Percentiles rank a stretch among this genome's conserved stretches.
These are phyloP conservation scores for Stegastes partitus DNA, from an alignment of 2,113 vertebrate genomes.

Conservation along the genomic window DNA sequence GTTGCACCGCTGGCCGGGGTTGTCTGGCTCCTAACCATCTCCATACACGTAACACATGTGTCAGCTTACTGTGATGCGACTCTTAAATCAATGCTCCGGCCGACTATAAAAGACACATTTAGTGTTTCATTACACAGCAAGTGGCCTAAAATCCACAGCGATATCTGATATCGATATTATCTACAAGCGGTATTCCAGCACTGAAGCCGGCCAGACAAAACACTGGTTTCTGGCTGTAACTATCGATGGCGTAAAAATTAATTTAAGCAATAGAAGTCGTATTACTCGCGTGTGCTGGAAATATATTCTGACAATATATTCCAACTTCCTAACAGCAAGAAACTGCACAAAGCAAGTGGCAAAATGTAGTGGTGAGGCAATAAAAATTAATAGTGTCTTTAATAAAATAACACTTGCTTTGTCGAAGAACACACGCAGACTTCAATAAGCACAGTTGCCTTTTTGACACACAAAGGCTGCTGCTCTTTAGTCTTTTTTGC, in stretches of 20 bases:
- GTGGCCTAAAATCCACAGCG: not conserved
- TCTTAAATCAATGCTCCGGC: not conserved
- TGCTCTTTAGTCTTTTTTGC: constrained; percentile 61
- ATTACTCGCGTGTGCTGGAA: constrained; percentile 9
- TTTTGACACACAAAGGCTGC: constrained; percentile 55
- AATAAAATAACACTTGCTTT: constrained; percentile 28
- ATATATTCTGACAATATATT: not conserved
- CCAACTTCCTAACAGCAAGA: not conserved
- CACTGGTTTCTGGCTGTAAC: constrained; percentile 9
- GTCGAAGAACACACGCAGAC: constrained; percentile 55
- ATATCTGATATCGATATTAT: constrained; percentile 20
- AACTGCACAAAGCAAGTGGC: not conserved
- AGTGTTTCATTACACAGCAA: constrained; percentile 27
- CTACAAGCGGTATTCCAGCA: constrained; percentile 5
- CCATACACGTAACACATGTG: not conserved
- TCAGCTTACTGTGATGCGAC: not conserved
- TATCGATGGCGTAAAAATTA: constrained; percentile 18
- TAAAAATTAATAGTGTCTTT: constrained; percentile 23
- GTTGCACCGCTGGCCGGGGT: not conserved
- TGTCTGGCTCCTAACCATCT: not conserved
- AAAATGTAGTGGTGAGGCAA: not conserved
- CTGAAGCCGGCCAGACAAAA: constrained; percentile 37
- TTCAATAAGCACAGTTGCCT: constrained; percentile 47
- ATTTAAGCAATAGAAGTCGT: constrained; percentile 3
- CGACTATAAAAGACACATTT: not conserved